Evolutionary conservation across 2,797 vertebrate species (phyloP).

Genomic region (Cyprinodon diabolis): DNA sequence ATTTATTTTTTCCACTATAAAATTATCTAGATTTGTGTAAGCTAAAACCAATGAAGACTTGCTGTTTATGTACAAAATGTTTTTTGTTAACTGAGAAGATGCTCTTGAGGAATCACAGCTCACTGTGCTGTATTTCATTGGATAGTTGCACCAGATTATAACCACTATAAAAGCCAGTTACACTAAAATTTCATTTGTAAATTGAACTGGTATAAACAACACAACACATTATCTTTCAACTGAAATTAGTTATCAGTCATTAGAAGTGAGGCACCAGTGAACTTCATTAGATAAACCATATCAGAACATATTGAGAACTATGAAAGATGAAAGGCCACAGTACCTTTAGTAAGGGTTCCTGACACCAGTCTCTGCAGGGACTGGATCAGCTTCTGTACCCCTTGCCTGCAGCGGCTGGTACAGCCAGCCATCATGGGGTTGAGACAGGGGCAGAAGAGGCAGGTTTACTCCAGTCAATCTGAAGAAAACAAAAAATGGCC

Average conservation of each 20-base stretch:
- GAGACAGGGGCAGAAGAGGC: conserved; percentile 12
- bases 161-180: background rate
- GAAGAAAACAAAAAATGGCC: background rate
- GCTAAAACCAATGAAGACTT: background rate
- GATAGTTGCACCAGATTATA: background rate
- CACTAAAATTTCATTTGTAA: background rate
- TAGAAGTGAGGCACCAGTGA: background rate
- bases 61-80: background rate
- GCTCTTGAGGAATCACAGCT: conserved; percentile 18
- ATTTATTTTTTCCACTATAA: too few species aligned
- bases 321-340: conserved; percentile 8
- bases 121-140: conserved; percentile 6
- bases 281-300: background rate
- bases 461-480: conserved; percentile 18
- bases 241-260: too few species aligned
- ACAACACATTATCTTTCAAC: too few species aligned
- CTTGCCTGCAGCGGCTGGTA: conserved; percentile 81
- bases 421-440: conserved; percentile 79
- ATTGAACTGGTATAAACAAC: background rate
- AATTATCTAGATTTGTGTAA: background rate
- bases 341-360: conserved; percentile 84
- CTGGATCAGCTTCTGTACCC: conserved; percentile 81
- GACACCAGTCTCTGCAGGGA: conserved; percentile 80
- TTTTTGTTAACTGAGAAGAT: background rate
- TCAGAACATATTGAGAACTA: background rate